phyloP scores from a whole-genome alignment of 2,888 invertebrate species.

The Nomada flava region DNA sequence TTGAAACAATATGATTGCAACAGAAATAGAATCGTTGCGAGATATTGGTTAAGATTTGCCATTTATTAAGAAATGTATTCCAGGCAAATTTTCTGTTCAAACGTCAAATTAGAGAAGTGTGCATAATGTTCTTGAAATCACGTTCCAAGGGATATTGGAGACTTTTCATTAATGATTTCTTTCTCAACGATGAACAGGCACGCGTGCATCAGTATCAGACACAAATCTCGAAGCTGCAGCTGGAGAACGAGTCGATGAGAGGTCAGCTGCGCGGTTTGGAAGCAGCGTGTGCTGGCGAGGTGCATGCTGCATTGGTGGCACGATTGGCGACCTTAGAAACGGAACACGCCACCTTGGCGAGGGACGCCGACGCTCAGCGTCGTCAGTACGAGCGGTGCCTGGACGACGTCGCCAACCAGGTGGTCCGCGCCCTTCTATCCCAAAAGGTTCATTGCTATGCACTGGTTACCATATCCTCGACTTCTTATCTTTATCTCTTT shows the following conservation, averaged over 20 bases:
- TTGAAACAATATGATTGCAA: no score
- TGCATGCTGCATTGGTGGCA: slow-evolving; percentile 85
- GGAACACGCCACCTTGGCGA: slow-evolving; percentile 87
- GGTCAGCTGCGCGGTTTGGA: slow-evolving; percentile 80
- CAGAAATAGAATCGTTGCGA: no score
- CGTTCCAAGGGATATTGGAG: not conserved
- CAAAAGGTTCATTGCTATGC: slow-evolving; percentile 89
- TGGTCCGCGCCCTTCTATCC: slow-evolving; percentile 92
- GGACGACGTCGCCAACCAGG: slow-evolving; percentile 93
- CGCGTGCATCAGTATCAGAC: slow-evolving; percentile 90
- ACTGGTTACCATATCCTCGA: slow-evolving; percentile 64
- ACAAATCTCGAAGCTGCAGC: slow-evolving; percentile 88
- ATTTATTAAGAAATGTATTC: no score
- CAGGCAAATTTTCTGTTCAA: no score
- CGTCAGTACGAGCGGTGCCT: slow-evolving; percentile 92
- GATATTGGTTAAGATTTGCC: no score
- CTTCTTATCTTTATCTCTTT: slow-evolving; percentile 14
- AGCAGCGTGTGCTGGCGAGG: slow-evolving; percentile 82
- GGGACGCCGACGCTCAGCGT: slow-evolving; percentile 88
- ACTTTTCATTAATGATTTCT: not conserved
- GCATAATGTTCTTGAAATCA: not conserved
- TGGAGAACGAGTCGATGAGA: slow-evolving; percentile 89
- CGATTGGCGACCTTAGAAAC: slow-evolving; percentile 86
- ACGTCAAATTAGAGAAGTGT: no score
- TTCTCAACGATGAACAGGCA: slow-evolving; percentile 82